Evolutionary conservation across 2,888 invertebrate species (phyloP), one percentile per base, ranked within the genome.

Genomic region (Synanthedon myopaeformis): DNA sequence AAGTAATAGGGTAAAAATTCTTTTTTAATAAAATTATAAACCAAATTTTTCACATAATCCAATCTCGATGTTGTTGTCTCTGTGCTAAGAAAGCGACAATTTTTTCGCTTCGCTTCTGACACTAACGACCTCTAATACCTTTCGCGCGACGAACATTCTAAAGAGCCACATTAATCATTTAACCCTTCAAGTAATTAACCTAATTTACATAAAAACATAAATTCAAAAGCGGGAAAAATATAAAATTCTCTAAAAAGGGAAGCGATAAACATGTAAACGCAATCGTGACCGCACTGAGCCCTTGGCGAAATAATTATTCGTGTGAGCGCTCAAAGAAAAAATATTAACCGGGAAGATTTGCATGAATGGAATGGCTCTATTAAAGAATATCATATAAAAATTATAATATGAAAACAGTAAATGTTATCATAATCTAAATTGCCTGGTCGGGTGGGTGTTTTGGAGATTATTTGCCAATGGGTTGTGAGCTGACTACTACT

Each of bases 81-180:
- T 67, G 50, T 55, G 45, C 53, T 52, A 53, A 49, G 56, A 54
- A 55, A 54, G 57, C 59, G 66, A 65, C 63, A 68, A n/a, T 72
- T 78, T 78, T 75, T 77, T 70, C 63, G 51, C 64, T 63, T 65
- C 62, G 56, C 62, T 61, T 67, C 69, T 69, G 67, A 74, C 70
- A 72, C 67, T 71, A 74, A 73, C 63, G 68, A 61, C 67, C 60
- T 68, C 69, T 72, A 74, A 76, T 75, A 74, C 62, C 69, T 74
- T 74, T 74, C 67, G 68, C 74, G 64, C 70, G 71, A 74, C 60
- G 66, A 69, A 70, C 75, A 76, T 78, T 79, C 68, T 72, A 79
- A 79, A 74, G 77, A 62, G 62, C 59, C 62, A 69, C 70, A 76
- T 78, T 77, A 77, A 79, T 79, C 75, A 79, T 72, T 72, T 68